phyloP scores from a whole-genome alignment of 1,140 invertebrate species.

The Drosophila ogumai region DNA sequence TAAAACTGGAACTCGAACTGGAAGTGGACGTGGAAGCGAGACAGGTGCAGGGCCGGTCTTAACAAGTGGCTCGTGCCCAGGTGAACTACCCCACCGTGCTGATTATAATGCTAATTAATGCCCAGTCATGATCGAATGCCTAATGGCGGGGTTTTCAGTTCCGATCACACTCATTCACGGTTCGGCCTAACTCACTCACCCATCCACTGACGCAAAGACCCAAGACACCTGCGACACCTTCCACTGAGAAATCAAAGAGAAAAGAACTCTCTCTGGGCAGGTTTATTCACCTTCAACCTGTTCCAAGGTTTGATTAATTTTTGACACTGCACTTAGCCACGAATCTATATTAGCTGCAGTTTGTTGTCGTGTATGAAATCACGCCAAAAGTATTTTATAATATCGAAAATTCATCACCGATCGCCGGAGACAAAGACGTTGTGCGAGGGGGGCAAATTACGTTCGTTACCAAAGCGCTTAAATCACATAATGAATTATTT shows the following conservation, averaged over 20 bases:
- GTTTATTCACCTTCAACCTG: slow-evolving; percentile 35
- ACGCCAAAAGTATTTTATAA: slow-evolving; percentile 69
- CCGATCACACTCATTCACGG: slow-evolving; percentile 49
- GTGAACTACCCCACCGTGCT: slow-evolving; percentile 72
- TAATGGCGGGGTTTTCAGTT: slow-evolving; percentile 27
- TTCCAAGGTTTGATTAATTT: slow-evolving; percentile 37
- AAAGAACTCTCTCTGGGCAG: slow-evolving; percentile 12
- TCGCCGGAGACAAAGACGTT: slow-evolving; percentile 29
- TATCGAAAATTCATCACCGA: slow-evolving; percentile 58
- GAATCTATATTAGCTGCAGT: slow-evolving; percentile 34
- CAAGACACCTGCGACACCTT: slow-evolving; percentile 54
- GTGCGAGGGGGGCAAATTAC: slow-evolving; percentile 24
- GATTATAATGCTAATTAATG: slow-evolving; percentile 76
- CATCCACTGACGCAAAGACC: slow-evolving; percentile 36
- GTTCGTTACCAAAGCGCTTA: slow-evolving; percentile 61
- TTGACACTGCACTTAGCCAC: slow-evolving; percentile 35
- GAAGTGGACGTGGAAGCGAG: slow-evolving; percentile 12
- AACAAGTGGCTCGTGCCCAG: slow-evolving; percentile 74
- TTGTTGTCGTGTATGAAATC: slow-evolving; percentile 52
- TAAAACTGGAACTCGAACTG: slow-evolving; percentile 22
- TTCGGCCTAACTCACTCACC: slow-evolving; percentile 31
- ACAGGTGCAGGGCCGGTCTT: slow-evolving; percentile 69
- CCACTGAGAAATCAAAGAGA: slow-evolving; percentile 4
- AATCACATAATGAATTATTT: slow-evolving; percentile 80
- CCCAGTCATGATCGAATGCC: slow-evolving; percentile 39